These are phyloP conservation scores for Pristiophorus japonicus DNA, from an alignment of 2,113 vertebrate species.

Conservation along the genomic window DNA sequence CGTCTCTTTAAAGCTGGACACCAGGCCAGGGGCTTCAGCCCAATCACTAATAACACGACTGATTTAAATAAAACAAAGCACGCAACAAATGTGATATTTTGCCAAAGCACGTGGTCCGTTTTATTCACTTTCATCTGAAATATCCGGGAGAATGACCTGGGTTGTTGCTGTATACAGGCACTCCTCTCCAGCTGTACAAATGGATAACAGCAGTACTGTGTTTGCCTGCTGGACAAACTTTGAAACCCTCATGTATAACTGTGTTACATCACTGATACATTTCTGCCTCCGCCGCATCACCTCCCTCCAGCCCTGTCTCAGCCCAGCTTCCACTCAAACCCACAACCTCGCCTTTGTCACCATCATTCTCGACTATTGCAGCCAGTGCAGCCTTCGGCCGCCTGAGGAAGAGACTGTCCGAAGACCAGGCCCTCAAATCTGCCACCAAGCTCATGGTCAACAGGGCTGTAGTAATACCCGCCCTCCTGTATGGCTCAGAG, in stretches of 20 bases:
- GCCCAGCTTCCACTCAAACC: not conserved
- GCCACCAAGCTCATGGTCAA: no score
- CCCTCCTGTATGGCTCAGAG: no score
- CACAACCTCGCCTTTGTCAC: no score
- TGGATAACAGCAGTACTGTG: not conserved
- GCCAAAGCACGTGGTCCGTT: not conserved
- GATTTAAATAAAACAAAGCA: not conserved
- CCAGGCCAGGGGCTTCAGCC: not conserved
- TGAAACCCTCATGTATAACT: not conserved
- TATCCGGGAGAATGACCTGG: not conserved
- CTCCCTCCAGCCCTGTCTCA: not conserved
- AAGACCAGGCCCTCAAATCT: no score
- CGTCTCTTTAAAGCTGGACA: not conserved
- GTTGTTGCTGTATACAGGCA: not conserved
- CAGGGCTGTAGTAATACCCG: no score
- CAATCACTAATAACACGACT: not conserved
- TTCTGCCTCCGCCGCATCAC: no score
- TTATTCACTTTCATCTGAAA: not conserved
- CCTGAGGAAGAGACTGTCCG: no score
- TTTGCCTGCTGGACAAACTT: not conserved
- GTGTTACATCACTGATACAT: not conserved
- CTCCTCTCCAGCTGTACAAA: not conserved
- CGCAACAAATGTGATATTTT: not conserved
- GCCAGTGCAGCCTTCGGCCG: no score
- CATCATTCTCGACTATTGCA: no score